A percentile compares a stretch with the other conserved stretches of the same genome.
These are phyloP conservation scores for Bombus breviceps DNA, from an alignment of 1,140 invertebrate genomes.

Conservation along the genomic window DNA sequence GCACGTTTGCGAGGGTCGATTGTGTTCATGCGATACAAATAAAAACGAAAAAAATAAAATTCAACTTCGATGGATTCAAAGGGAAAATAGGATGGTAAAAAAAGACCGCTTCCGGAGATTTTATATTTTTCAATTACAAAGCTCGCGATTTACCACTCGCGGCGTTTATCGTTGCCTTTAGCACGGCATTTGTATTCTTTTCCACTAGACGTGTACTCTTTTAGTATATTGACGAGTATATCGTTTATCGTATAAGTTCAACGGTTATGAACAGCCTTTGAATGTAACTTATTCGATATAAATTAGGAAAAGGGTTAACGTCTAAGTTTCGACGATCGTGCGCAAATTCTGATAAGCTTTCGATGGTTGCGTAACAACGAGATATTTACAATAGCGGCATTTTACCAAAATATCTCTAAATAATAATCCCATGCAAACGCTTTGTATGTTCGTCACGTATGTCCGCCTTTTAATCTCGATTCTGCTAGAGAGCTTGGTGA, in stretches of 20 bases:
- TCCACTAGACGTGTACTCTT: too few species aligned
- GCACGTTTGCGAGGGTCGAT: constrained; percentile 18
- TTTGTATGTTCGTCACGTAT: not conserved
- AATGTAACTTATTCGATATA: too few species aligned
- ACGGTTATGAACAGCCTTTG: too few species aligned
- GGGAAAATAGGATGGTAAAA: not conserved
- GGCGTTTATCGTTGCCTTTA: too few species aligned
- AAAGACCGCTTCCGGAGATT: not conserved
- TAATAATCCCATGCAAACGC: not conserved
- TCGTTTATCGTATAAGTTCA: accelerated
- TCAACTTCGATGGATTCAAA: not conserved
- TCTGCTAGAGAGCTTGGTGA: not conserved
- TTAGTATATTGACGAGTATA: too few species aligned
- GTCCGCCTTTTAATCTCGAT: constrained; percentile 9
- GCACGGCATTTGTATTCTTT: too few species aligned
- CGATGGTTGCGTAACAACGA: not conserved
- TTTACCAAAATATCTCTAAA: not conserved
- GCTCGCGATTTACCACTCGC: too few species aligned
- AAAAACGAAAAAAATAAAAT: not conserved
- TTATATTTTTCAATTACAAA: too few species aligned
- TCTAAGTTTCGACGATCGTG: too few species aligned
- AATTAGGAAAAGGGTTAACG: too few species aligned
- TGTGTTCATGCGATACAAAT: not conserved
- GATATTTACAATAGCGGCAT: not conserved
- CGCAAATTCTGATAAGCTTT: not conserved